These are phyloP conservation scores for Polyploca ridens DNA, from an alignment of 2,888 invertebrate genomes.

Conservation along the genomic window DNA sequence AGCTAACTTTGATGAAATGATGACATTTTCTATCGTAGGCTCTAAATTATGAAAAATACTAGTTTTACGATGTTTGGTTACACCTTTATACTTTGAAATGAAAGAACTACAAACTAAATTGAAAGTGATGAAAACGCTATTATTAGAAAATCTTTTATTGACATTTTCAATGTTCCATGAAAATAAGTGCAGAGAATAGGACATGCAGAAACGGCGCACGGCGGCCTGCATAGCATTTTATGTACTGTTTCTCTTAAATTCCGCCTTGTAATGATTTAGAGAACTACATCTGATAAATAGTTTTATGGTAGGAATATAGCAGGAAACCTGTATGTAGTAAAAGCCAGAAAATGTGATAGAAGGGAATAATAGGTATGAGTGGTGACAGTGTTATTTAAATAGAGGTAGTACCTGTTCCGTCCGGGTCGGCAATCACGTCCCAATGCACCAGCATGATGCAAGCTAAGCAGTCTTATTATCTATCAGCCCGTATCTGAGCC, in stretches of 20 bases:
- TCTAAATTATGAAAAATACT: background rate
- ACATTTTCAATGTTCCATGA: too few species aligned
- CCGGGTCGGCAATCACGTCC: constrained; percentile 37
- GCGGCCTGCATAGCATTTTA: background rate
- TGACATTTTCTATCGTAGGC: background rate
- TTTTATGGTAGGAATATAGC: background rate
- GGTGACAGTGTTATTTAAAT: constrained; percentile 46
- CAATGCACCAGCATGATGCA: constrained; percentile 64
- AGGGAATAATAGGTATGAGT: constrained; percentile 43
- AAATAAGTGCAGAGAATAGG: background rate
- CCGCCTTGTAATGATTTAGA: background rate
- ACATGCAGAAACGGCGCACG: constrained; percentile 1
- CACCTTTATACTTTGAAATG: background rate
- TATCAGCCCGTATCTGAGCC: constrained; percentile 42
- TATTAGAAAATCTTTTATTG: too few species aligned
- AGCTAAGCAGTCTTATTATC: constrained; percentile 67
- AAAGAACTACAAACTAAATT: too few species aligned
- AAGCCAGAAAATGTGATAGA: constrained; percentile 33
- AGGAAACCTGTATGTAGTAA: constrained; percentile 15
- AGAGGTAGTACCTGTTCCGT: constrained; percentile 55
- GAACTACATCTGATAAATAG: background rate
- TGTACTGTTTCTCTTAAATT: background rate
- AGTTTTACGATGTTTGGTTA: background rate
- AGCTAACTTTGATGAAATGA: constrained; percentile 1
- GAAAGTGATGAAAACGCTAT: too few species aligned